Percentiles rank a stretch among this genome's conserved stretches.
phyloP scores from a whole-genome alignment of 2,113 vertebrate genomes.

The Argyrosomus japonicus region DNA sequence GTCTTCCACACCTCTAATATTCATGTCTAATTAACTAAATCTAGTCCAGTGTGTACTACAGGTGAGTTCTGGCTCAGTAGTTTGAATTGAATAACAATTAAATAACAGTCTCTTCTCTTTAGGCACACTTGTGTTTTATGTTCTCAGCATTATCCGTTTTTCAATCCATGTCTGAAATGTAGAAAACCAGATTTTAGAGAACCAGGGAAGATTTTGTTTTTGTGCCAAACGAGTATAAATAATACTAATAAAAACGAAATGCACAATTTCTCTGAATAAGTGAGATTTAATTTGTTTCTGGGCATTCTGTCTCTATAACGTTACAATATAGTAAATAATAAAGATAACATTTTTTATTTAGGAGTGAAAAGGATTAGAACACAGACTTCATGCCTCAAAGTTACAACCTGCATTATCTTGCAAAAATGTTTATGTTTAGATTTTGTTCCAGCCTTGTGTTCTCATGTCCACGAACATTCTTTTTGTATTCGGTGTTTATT shows the following conservation, averaged over 20 bases:
- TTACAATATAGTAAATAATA: background rate
- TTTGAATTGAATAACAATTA: constrained; percentile 1
- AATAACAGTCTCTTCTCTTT: constrained; percentile 3
- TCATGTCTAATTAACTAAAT: constrained; percentile 19
- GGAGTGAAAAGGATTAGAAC: background rate
- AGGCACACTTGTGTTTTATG: background rate
- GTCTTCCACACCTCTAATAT: constrained; percentile 30
- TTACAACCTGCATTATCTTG: background rate
- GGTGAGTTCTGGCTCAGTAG: background rate
- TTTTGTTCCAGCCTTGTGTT: constrained; percentile 3
- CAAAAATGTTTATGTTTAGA: background rate
- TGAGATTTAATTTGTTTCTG: background rate
- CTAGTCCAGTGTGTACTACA: background rate
- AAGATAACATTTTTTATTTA: constrained; percentile 23
- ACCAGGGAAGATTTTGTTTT: constrained; percentile 16
- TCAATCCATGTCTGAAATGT: constrained; percentile 15
- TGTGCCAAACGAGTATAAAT: constrained; percentile 39
- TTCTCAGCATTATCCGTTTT: background rate
- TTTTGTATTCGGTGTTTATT: constrained; percentile 7
- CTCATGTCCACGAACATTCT: constrained; percentile 3
- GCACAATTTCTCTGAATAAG: background rate
- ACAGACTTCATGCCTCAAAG: background rate
- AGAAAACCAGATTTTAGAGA: constrained; percentile 18
- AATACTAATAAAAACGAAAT: background rate
- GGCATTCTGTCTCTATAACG: constrained; percentile 2